These are phyloP conservation scores for Drosophila sechellia DNA, from an alignment of 1,140 invertebrate genomes.

Conservation along the genomic window DNA sequence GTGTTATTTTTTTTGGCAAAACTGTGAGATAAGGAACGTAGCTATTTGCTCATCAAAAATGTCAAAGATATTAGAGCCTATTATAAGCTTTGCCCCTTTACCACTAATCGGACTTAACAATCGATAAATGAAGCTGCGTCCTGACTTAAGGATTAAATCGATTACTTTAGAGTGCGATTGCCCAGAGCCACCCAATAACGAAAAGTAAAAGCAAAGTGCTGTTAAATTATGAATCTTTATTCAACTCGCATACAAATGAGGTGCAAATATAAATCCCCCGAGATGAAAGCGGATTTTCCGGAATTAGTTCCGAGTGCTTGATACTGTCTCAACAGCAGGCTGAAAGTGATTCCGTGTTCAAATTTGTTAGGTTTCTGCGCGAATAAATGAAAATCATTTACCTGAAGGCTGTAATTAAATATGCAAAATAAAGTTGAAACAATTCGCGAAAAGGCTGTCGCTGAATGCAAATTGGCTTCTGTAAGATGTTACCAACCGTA, in stretches of 20 bases:
- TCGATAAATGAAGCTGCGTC: conserved; percentile 29
- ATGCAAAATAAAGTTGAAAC: conserved; percentile 35
- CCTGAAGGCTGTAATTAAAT: conserved; percentile 26
- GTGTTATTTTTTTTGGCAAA: conserved; percentile 2
- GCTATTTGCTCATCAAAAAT: not conserved
- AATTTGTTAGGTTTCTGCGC: conserved; percentile 25
- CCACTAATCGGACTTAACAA: conserved; percentile 20
- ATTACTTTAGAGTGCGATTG: conserved; percentile 30
- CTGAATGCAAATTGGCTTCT: conserved; percentile 14
- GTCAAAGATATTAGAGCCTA: not conserved
- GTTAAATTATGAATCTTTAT: conserved; percentile 40
- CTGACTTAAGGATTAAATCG: conserved; percentile 7
- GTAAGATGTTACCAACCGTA: conserved; percentile 10
- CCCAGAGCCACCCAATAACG: conserved; percentile 29
- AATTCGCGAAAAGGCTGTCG: conserved; percentile 5
- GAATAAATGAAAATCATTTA: conserved; percentile 21
- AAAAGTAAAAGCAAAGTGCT: conserved; percentile 45
- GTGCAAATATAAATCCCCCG: conserved; percentile 18
- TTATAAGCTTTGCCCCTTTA: not conserved
- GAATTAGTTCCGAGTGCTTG: conserved; percentile 21
- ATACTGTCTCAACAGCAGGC: not conserved
- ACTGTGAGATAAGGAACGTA: conserved; percentile 2
- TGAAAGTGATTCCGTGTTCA: conserved; percentile 15
- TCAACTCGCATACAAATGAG: conserved; percentile 40
- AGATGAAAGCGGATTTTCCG: conserved; percentile 21